Base-by-base conservation (phyloP, 1,140 invertebrate genomes). In the Drosophila tristis region DNA sequence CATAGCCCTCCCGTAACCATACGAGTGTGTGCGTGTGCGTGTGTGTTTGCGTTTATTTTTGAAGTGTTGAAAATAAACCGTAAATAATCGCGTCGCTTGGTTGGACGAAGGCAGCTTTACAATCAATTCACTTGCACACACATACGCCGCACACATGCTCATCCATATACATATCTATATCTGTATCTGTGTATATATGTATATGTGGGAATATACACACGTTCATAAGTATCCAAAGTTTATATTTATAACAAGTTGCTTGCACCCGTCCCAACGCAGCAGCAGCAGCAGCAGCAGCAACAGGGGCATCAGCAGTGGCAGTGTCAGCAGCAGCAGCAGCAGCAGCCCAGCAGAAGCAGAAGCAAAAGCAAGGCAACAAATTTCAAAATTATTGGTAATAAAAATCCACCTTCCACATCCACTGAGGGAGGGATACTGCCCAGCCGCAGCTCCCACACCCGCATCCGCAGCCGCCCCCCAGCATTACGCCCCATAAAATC, bases 321-420 rank as follows among this genome's bases (percentile, higher is more conserved):
- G 43, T 20, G 20, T 20, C 31, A 55, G 50, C 25, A 44, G 58
- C 66, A 74, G 57, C 35, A 57, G 48, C 66, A 57, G 25, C 29
- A 48, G 39, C 31, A 44, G n/a, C n/a, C n/a, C 35, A 57, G 48
- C 66, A 57, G 25, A 31, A 48, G 39, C 31, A 57, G 25, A 43
- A 48, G 39, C 31, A 44, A 55, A 49, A 65, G 71, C 61, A 35
- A 43, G 65, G 80, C 80, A 81, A 87, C 82, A 87, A 87, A 87
- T 86, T 89, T 82, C 25, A 89, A 87, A 82, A 87, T 89, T 82
- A 89, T 87, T 89, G 82, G 84, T 87, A 87, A 87, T 87, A 87
- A 87, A 87, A 87, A 82, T 82, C 71, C 82, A 87, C 84, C 79
- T 87, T 78, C 84, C 66, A 39, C 26, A 8, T 57, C 9, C 15